Conservation (phyloP, 2,113 vertebrate genomes). For the Pycnonotus jocosus region DNA sequence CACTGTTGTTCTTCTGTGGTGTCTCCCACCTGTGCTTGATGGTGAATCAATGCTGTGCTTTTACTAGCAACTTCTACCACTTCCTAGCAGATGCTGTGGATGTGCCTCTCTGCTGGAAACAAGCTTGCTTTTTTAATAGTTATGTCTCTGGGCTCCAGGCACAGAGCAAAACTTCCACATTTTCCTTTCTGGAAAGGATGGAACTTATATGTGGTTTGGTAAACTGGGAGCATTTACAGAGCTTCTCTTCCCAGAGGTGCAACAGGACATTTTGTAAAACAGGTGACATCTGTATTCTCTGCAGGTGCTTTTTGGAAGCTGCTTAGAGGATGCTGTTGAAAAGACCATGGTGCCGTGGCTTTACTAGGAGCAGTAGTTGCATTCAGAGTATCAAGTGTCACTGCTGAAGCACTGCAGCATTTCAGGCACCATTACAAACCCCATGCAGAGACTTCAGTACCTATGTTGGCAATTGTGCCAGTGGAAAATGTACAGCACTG, state of each 20-base stretch:
- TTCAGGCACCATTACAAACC: neutral
- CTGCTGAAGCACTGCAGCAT: neutral
- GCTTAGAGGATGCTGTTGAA: neutral
- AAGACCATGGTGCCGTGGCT: neutral
- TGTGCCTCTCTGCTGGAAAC: neutral
- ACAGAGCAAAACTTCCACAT: neutral
- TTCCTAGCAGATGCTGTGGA: neutral
- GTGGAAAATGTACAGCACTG: neutral
- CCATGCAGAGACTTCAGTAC: neutral
- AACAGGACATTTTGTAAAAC: neutral
- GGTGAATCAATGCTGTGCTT: neutral
- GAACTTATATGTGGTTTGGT: neutral
- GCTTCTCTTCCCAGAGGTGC: neutral
- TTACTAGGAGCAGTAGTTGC: neutral
- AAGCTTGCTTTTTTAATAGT: neutral
- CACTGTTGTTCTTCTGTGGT: neutral
- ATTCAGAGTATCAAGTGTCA: neutral
- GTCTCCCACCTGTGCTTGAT: neutral
- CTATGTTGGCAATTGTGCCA: neutral
- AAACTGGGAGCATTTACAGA: neutral
- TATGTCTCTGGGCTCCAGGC: neutral
- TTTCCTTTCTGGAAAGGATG: neutral
- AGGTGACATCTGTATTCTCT: neutral
- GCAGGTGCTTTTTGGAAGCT: neutral
- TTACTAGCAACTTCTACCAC: neutral